Conservation (phyloP, 2,113 vertebrate species). For the Apodemus sylvaticus region DNA sequence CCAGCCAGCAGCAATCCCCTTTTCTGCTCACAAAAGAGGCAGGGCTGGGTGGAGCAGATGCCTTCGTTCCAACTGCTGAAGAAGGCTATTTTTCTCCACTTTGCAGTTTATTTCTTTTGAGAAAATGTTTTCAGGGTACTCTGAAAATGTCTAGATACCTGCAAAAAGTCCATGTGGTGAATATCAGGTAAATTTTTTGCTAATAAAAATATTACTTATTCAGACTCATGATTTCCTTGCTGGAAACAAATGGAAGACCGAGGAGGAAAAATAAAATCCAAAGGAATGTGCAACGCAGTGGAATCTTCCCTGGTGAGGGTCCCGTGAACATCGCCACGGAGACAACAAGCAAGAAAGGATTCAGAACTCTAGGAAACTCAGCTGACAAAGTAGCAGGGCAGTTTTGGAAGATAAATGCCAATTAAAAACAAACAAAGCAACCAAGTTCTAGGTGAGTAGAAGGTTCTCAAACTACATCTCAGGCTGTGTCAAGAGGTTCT, state of each 20-base stretch:
- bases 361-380: background rate
- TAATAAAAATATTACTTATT: background rate
- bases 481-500: background rate
- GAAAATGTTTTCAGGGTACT: background rate
- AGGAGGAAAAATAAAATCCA: background rate
- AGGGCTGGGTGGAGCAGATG: background rate
- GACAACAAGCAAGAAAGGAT: no score
- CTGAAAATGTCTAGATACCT: background rate
- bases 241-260: background rate
- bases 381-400: background rate
- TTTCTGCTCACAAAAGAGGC: background rate
- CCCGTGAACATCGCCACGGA: background rate
- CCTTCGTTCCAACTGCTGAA: background rate
- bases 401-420: background rate
- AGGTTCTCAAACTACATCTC: background rate
- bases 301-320: background rate
- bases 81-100: background rate
- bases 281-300: rapidly evolving
- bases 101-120: background rate
- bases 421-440: background rate
- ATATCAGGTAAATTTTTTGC: background rate
- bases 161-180: background rate
- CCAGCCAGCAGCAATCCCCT: background rate
- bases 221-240: background rate
- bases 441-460: background rate